phyloP scores from a whole-genome alignment of 1,140 invertebrate species.

The Xylocopa sonorina region DNA sequence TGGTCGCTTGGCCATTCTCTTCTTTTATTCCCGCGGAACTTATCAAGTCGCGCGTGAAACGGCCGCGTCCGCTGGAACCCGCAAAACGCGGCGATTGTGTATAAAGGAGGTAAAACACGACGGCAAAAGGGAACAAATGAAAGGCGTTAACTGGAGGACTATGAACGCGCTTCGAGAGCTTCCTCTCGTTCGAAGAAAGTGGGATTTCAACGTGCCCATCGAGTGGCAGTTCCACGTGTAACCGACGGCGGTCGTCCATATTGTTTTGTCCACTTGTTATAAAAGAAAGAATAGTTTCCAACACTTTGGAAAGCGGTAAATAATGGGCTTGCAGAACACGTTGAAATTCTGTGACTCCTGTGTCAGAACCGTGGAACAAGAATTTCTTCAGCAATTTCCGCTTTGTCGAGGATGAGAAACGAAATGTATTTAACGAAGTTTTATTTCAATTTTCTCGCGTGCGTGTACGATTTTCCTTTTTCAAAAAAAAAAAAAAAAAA shows the following conservation, averaged over 20 bases:
- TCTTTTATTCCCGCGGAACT: conserved; percentile 30
- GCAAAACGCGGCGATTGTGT: not conserved
- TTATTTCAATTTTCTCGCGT: too few relatives aligned
- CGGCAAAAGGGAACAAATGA: not conserved
- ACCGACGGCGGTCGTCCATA: not conserved
- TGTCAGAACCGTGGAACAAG: too few relatives aligned
- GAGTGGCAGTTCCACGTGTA: not conserved
- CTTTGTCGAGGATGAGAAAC: too few relatives aligned
- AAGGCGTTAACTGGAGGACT: not conserved
- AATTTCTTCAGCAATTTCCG: too few relatives aligned
- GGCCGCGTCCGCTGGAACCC: not conserved
- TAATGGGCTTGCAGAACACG: not conserved
- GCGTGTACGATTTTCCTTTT: too few relatives aligned
- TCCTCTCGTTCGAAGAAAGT: not conserved
- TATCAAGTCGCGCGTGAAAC: conserved; percentile 17
- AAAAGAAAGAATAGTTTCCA: not conserved
- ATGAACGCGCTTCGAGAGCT: not conserved
- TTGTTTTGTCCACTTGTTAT: not conserved
- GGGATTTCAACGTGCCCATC: not conserved
- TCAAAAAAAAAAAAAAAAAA: too few relatives aligned
- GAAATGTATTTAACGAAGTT: too few relatives aligned
- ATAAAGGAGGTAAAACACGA: not conserved
- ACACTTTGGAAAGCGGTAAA: not conserved
- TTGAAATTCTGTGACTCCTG: too few relatives aligned
- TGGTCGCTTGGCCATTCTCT: not conserved